Evolutionary conservation across 2,888 invertebrate genomes (phyloP).

Genomic region (Apodemia hepburni): DNA sequence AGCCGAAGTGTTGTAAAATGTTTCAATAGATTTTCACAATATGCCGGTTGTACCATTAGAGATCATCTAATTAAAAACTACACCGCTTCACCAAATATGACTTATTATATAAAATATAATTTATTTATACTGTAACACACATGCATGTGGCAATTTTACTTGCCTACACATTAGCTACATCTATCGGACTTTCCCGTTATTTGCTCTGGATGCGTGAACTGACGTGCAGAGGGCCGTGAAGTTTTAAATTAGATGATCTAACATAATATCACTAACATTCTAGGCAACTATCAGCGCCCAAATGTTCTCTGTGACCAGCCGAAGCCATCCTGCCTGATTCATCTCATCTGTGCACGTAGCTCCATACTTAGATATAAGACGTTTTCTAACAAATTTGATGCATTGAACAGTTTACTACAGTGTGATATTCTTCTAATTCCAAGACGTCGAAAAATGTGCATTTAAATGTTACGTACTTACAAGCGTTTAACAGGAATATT

Average conservation of each 20-base stretch:
- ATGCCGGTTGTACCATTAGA: background rate
- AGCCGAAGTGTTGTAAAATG: too few species aligned
- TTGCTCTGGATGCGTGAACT: too few species aligned
- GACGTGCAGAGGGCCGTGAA: background rate
- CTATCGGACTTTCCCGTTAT: background rate
- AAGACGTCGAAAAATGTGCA: background rate
- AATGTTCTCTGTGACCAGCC: conserved; percentile 73
- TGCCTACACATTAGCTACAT: too few species aligned
- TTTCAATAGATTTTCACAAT: background rate
- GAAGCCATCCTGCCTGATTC: conserved; percentile 44
- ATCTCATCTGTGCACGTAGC: conserved; percentile 33
- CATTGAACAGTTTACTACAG: background rate
- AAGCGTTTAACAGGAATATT: background rate
- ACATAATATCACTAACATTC: conserved; percentile 49
- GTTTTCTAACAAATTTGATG: conserved; percentile 21
- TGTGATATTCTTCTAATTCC: background rate
- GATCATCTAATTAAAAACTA: background rate
- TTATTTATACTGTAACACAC: too few species aligned
- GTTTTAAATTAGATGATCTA: conserved; percentile 4
- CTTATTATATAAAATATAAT: too few species aligned
- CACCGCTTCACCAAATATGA: background rate
- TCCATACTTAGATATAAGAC: conserved; percentile 22
- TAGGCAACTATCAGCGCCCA: conserved; percentile 65
- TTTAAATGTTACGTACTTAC: background rate
- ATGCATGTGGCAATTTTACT: too few species aligned